Evolutionary conservation across 1,140 invertebrate genomes (phyloP).

Genomic region (Drosophila baimaii): DNA sequence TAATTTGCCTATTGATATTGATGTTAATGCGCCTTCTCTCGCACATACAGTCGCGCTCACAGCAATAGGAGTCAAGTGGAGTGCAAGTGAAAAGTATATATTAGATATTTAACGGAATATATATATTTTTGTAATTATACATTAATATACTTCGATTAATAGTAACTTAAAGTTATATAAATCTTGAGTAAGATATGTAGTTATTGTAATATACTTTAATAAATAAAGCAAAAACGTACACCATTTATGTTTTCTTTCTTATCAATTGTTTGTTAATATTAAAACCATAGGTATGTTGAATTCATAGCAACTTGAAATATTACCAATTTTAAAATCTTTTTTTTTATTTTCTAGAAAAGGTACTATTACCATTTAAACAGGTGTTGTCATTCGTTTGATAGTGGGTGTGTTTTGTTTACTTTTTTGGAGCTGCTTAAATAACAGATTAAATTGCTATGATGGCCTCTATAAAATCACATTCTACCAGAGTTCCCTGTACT

Average conservation of each 20-base stretch:
- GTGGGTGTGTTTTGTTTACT: conserved; percentile 19
- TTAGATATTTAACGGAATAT: too few species aligned
- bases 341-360: too few species aligned
- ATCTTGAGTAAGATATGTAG: too few species aligned
- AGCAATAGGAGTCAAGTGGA: neutral
- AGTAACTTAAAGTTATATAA: too few species aligned
- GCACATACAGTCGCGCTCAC: conserved; percentile 15
- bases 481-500: conserved; percentile 54
- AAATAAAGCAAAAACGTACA: too few species aligned
- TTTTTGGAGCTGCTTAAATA: conserved; percentile 10
- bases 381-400: neutral
- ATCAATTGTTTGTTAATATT: too few species aligned
- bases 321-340: neutral
- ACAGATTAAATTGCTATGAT: conserved; percentile 1
- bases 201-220: neutral
- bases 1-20: conserved; percentile 70
- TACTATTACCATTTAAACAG: neutral
- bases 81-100: neutral
- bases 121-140: too few species aligned
- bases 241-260: too few species aligned
- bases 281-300: too few species aligned
- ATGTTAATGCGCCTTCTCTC: conserved; percentile 27
- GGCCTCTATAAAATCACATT: neutral
- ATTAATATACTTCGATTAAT: too few species aligned
- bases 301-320: neutral